Evolutionary conservation across 2,888 invertebrate species (phyloP).

Genomic region (Noctua pronuba): DNA sequence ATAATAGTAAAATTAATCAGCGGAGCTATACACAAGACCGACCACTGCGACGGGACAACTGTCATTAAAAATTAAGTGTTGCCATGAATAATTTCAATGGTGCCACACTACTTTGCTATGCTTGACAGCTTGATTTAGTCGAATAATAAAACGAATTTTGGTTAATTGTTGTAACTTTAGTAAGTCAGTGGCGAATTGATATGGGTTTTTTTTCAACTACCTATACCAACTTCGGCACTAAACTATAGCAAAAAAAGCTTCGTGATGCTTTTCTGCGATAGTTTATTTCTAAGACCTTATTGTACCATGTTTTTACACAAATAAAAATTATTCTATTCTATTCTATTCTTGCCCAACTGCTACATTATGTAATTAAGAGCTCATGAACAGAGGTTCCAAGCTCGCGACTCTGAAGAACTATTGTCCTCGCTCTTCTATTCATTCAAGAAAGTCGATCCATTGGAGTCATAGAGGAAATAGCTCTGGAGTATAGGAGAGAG

Average conservation of each 20-base stretch:
- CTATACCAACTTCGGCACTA: too few species aligned
- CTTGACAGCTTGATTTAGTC: constrained; percentile 6
- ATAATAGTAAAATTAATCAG: constrained; percentile 40
- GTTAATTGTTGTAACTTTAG: not conserved
- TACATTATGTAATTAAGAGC: not conserved
- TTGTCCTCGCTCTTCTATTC: not conserved
- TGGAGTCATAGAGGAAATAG: not conserved
- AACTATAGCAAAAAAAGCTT: not conserved
- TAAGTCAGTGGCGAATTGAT: not conserved
- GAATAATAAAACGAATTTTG: not conserved
- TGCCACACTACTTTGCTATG: constrained; percentile 11
- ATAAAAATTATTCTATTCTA: too few species aligned
- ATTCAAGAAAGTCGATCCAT: not conserved
- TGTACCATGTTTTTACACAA: too few species aligned
- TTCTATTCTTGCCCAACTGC: too few species aligned
- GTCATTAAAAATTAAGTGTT: constrained; percentile 36
- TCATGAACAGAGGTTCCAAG: not conserved
- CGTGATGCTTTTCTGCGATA: not conserved
- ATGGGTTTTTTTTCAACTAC: not conserved
- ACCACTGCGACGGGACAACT: constrained; percentile 59
- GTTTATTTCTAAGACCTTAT: too few species aligned
- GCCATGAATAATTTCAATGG: constrained; percentile 19
- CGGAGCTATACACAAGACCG: constrained; percentile 39
- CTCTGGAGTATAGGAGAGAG: not conserved
- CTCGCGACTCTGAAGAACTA: not conserved